Evolutionary conservation across 2,113 vertebrate species (phyloP), one percentile per base, ranked within the genome.

Genomic region (Potamarius usumacintae): DNA sequence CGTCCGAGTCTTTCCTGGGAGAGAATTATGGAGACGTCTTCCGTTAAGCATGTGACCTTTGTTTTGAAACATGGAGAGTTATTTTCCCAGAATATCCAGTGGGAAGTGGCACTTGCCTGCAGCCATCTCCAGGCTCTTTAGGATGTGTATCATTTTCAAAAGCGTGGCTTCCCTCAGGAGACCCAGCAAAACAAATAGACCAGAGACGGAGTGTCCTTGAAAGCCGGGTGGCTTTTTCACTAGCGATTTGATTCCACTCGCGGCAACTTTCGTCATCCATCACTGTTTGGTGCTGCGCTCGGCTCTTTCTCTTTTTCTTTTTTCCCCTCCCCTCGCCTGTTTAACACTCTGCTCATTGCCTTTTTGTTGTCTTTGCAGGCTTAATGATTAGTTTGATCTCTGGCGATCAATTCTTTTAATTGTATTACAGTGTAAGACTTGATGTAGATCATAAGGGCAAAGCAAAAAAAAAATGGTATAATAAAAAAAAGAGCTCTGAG

Each of bases 41-140:
- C 84, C 83, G 86, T 74, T 85, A 67, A 86, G 90, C 90, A 62
- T 52, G 83, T 91, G 91, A 92, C 93, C 88, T 88, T 94, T 94
- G 92, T 93, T 93, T 93, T 93, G 92, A 94, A 95, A 89, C 92
- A 92, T 88, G 90, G 90, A 88, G 88, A 34, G 79, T 82, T 89
- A 86, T 88, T 93, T 93, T 92, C 88, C 87, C 52, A 89, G 92
- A 92, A 91, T 91, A 91, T 93, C 90, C 93, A 90, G 94, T 94
- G 93, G 92, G 93, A 94, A 92, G 93, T 93, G 94, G 93, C 93
- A 93, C 92, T 92, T 88, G 94, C 95, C 94, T 93, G 90, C 83
- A 92, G 94, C 92, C 62, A 77, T 92, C 94, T 94, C 92, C 58
- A 14, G 93, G 94, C 92, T 93, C 88, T 91, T 88, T 92, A 63